Percentiles rank a stretch among this genome's conserved stretches.
Conservation (phyloP, 1,140 invertebrate species). For the Nymphalis io region DNA sequence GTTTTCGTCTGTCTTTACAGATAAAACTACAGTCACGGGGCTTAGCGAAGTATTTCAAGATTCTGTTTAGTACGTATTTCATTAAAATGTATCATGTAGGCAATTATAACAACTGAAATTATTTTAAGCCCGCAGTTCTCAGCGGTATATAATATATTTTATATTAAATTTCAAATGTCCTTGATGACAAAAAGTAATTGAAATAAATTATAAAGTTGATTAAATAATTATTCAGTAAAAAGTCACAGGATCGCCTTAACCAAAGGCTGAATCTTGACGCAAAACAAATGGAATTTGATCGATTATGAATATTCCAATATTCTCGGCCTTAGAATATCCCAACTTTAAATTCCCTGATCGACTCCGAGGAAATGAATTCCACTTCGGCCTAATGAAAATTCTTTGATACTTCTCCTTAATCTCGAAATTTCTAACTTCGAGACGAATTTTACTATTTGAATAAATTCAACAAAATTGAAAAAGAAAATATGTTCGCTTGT, state of each 20-base stretch:
- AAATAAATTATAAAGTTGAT: conserved; percentile 4
- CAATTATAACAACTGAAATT: too few relatives aligned
- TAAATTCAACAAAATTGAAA: conserved; percentile 30
- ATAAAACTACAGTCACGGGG: too few relatives aligned
- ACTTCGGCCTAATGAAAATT: conserved; percentile 52
- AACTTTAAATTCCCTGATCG: conserved; percentile 44
- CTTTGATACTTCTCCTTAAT: conserved; percentile 44
- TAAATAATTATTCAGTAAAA: conserved; percentile 22
- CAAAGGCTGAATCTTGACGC: conserved; percentile 29
- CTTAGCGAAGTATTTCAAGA: too few relatives aligned
- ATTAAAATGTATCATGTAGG: too few relatives aligned
- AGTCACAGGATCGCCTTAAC: background rate
- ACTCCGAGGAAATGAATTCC: conserved; percentile 47
- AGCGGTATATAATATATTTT: too few relatives aligned
- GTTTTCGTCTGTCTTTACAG: too few relatives aligned
- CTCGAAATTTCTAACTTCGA: conserved; percentile 38
- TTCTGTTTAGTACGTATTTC: too few relatives aligned
- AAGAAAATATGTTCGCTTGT: conserved; percentile 11
- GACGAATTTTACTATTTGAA: conserved; percentile 34
- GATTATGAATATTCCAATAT: conserved; percentile 50
- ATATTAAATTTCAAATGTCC: background rate
- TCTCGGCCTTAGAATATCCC: conserved; percentile 37
- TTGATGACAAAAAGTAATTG: background rate
- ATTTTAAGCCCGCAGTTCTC: too few relatives aligned
- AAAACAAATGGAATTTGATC: conserved; percentile 45